Conservation (phyloP, 2,888 invertebrate species). For the Hedychridium roseum region DNA sequence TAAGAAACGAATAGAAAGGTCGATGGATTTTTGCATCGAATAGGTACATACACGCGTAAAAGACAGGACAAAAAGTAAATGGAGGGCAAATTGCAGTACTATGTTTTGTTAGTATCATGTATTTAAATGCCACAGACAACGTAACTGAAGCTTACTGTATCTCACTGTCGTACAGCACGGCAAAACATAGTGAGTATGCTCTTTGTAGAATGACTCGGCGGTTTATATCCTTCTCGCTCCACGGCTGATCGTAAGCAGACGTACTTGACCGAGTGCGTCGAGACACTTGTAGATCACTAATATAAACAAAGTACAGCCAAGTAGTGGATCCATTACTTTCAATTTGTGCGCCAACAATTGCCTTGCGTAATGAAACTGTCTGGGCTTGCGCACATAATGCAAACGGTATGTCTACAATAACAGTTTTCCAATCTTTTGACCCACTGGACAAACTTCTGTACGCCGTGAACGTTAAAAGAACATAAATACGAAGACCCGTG, state of each 20-base stretch:
- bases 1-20: too few relatives aligned
- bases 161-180: slow-evolving; percentile 48
- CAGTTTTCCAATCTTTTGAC: too few relatives aligned
- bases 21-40: too few relatives aligned
- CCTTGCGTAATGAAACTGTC: slow-evolving; percentile 26
- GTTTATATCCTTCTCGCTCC: slow-evolving; percentile 49
- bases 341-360: slow-evolving; percentile 27
- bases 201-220: slow-evolving; percentile 61
- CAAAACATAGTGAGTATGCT: slow-evolving; percentile 62
- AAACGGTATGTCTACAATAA: too few relatives aligned
- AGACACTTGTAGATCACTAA: slow-evolving; percentile 55
- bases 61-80: too few relatives aligned
- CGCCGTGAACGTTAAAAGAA: too few relatives aligned
- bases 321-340: slow-evolving; percentile 35
- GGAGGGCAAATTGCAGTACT: too few relatives aligned
- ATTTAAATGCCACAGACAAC: slow-evolving; percentile 10
- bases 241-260: slow-evolving; percentile 50
- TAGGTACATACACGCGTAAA: too few relatives aligned
- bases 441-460: too few relatives aligned
- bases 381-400: too few relatives aligned
- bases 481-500: too few relatives aligned
- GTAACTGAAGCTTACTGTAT: slow-evolving; percentile 23
- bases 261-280: slow-evolving; percentile 56
- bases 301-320: slow-evolving; percentile 33
- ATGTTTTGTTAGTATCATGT: too few relatives aligned